Percentiles rank a stretch among this genome's conserved stretches.
Evolutionary conservation across 30 jellyfish, hydroid and myxozoan genomes (phyloP).

Genomic region (Turritopsis dohrnii): DNA sequence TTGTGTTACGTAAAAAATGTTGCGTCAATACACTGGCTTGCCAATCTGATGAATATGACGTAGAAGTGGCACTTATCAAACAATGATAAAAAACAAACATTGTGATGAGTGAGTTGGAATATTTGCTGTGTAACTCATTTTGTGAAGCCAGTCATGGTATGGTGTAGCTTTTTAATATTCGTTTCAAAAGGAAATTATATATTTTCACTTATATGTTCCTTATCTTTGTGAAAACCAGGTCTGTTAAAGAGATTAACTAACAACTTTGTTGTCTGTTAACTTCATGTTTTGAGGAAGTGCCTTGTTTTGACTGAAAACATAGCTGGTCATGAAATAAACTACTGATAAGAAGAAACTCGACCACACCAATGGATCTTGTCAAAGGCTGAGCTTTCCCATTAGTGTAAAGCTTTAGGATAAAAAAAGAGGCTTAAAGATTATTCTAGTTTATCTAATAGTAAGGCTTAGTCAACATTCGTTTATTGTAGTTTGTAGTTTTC

Average conservation of each 20-base stretch:
- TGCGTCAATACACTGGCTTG: not conserved
- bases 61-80: not conserved
- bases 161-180: too few species aligned
- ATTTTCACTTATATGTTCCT: too few species aligned
- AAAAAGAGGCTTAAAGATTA: not conserved
- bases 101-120: too few species aligned
- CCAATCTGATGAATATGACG: not conserved
- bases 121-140: too few species aligned
- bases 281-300: not conserved
- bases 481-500: too few species aligned
- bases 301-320: not conserved
- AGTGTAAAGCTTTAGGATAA: not conserved
- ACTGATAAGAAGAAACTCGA: not conserved
- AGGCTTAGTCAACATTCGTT: not conserved
- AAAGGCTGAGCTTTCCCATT: not conserved
- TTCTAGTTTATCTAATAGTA: too few species aligned
- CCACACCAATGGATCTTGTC: not conserved
- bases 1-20: too few species aligned
- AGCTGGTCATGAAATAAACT: not conserved
- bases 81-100: not conserved
- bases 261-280: not conserved
- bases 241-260: not conserved
- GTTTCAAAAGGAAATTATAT: too few species aligned
- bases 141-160: too few species aligned
- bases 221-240: not conserved